Evolutionary conservation across 2,888 invertebrate species (phyloP).

Genomic region (Caenorhabditis wallacei): DNA sequence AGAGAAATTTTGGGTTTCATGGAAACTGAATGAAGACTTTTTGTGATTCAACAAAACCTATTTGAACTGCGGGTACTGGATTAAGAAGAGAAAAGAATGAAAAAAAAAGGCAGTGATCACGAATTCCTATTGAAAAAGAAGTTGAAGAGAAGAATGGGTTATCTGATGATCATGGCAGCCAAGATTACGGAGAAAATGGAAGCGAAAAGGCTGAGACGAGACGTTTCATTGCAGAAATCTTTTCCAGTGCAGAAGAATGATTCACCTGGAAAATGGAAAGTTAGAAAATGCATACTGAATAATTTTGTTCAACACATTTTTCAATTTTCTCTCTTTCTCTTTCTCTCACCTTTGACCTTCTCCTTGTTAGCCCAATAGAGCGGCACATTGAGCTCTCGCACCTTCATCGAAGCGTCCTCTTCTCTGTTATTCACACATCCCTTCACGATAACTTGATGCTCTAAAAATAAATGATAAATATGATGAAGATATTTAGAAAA

Average conservation of each 20-base stretch:
- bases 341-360: conserved; percentile 71
- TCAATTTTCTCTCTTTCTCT: not conserved
- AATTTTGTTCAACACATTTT: not conserved
- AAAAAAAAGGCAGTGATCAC: conserved; percentile 42
- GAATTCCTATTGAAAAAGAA: conserved; percentile 33
- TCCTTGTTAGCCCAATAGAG: conserved; percentile 76
- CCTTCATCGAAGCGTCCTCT: conserved; percentile 78
- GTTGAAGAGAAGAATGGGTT: conserved; percentile 3
- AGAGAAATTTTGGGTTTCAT: conserved; percentile 26
- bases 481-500: not conserved
- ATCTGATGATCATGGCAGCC: conserved; percentile 41
- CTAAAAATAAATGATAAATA: conserved; percentile 50
- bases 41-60: conserved; percentile 4
- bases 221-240: conserved; percentile 72
- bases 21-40: conserved; percentile 18
- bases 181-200: conserved; percentile 33
- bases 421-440: conserved; percentile 75
- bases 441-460: conserved; percentile 75
- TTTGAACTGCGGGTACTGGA: conserved; percentile 38
- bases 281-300: no score
- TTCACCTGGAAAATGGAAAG: conserved; percentile 68
- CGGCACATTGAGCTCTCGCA: conserved; percentile 72
- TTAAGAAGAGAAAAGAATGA: not conserved
- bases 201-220: conserved; percentile 37
- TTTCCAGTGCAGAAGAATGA: conserved; percentile 76